Evolutionary conservation across 2,797 vertebrate genomes (phyloP).

Genomic region (Xyrichtys novacula): DNA sequence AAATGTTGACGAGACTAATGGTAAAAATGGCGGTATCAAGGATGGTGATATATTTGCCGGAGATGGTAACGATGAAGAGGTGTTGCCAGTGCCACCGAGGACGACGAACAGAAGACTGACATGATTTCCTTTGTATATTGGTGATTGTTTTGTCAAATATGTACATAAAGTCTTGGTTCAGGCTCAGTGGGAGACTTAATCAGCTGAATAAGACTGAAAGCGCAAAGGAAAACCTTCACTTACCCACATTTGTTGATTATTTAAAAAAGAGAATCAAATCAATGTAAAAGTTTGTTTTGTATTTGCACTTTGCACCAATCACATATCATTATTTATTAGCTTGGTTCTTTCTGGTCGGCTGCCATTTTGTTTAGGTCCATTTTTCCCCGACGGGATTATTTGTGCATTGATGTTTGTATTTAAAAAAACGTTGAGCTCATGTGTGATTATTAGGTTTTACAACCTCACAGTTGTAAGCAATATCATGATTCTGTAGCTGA

Average conservation of each 20-base stretch:
- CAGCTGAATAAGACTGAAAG: constrained; percentile 85
- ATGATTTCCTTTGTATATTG: constrained; percentile 98
- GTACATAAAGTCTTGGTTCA: constrained; percentile 98
- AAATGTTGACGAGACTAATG: constrained; percentile 72
- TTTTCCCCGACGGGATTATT: constrained; percentile 91
- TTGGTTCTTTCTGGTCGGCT: constrained; percentile 83
- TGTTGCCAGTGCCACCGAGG: constrained; percentile 70
- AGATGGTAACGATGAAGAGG: constrained; percentile 61
- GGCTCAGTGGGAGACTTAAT: constrained; percentile 93
- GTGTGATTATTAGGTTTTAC: constrained; percentile 95
- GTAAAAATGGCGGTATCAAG: constrained; percentile 64
- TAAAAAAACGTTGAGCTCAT: constrained; percentile 89
- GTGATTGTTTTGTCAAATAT: constrained; percentile 99
- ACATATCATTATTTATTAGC: constrained; percentile 99
- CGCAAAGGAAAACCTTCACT: constrained; percentile 90
- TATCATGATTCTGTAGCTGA: constrained; percentile 97
- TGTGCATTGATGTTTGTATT: constrained; percentile 99
- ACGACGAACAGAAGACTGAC: constrained; percentile 79
- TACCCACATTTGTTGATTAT: constrained; percentile 92
- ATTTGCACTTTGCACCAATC: constrained; percentile 98
- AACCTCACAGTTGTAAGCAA: constrained; percentile 98
- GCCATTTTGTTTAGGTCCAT: constrained; percentile 84
- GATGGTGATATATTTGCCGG: constrained; percentile 66
- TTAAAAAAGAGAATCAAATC: constrained; percentile 82
- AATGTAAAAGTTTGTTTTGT: constrained; percentile 94